Evolutionary conservation across 2,113 vertebrate species (phyloP).

Genomic region (Cebus imitator): DNA sequence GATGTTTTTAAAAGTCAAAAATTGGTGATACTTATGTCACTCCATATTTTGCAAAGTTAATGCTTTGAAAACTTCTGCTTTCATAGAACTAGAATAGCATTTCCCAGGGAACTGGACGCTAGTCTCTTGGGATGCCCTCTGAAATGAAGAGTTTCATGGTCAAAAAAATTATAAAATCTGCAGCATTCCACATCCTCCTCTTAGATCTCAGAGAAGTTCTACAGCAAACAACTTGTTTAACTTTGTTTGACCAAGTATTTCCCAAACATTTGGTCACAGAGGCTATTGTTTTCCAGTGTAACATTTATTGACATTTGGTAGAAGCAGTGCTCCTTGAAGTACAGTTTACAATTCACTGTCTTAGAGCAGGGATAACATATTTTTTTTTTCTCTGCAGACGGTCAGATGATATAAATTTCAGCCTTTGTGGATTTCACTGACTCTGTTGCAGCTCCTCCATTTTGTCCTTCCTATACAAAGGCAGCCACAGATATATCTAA

Average conservation of each 20-base stretch:
- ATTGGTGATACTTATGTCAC: not conserved
- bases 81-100: not conserved
- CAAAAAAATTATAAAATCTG: not conserved
- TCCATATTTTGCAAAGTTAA: not conserved
- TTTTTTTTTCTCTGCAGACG: not conserved
- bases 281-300: not conserved
- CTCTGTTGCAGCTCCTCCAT: not conserved
- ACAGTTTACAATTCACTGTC: not conserved
- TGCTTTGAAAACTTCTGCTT: constrained; percentile 19
- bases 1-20: not conserved
- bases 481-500: not conserved
- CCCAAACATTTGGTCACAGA: not conserved
- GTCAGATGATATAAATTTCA: constrained; percentile 19
- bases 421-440: constrained; percentile 5
- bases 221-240: not conserved
- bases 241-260: constrained; percentile 13
- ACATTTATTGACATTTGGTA: not conserved
- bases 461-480: not conserved
- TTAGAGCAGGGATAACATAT: not conserved
- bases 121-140: not conserved
- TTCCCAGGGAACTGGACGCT: not conserved
- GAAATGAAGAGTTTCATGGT: not conserved
- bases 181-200: not conserved
- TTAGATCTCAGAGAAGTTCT: not conserved
- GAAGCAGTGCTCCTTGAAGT: not conserved